Percentiles rank a stretch among this genome's conserved stretches.
These are phyloP conservation scores for Solenopsis invicta DNA, from an alignment of 1,140 invertebrate genomes.

Conservation along the genomic window DNA sequence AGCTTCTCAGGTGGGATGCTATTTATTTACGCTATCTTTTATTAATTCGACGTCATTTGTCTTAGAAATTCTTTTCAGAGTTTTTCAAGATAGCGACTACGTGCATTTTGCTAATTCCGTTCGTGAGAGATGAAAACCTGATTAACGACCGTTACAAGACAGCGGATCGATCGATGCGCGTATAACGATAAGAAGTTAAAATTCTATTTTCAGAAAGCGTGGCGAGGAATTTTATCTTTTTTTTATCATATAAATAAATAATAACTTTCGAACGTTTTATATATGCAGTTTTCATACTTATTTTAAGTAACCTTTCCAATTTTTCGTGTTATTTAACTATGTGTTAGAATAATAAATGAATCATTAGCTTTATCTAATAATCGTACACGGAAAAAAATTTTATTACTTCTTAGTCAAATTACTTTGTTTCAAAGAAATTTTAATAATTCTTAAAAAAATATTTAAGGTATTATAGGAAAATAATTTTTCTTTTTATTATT, in stretches of 20 bases:
- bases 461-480: too few relatives aligned
- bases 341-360: background rate
- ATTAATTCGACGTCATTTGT: background rate
- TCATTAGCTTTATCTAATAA: conserved; percentile 10
- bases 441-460: too few relatives aligned
- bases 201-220: conserved; percentile 15
- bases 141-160: conserved; percentile 14
- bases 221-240: background rate
- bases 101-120: background rate
- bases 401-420: too few relatives aligned
- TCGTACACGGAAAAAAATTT: background rate
- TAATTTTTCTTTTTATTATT: too few relatives aligned
- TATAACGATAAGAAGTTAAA: conserved; percentile 8
- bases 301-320: background rate
- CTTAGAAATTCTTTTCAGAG: background rate
- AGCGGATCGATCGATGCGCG: background rate
- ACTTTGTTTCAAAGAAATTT: too few relatives aligned
- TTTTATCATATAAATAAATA: background rate
- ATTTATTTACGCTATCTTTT: conserved; percentile 9
- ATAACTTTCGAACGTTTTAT: background rate
- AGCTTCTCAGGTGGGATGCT: background rate
- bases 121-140: conserved; percentile 1
- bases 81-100: background rate
- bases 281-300: background rate
- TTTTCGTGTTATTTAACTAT: background rate